Percentiles rank a stretch among this genome's conserved stretches.
phyloP scores from a whole-genome alignment of 2,113 vertebrate species.

The Bagarius yarrelli region DNA sequence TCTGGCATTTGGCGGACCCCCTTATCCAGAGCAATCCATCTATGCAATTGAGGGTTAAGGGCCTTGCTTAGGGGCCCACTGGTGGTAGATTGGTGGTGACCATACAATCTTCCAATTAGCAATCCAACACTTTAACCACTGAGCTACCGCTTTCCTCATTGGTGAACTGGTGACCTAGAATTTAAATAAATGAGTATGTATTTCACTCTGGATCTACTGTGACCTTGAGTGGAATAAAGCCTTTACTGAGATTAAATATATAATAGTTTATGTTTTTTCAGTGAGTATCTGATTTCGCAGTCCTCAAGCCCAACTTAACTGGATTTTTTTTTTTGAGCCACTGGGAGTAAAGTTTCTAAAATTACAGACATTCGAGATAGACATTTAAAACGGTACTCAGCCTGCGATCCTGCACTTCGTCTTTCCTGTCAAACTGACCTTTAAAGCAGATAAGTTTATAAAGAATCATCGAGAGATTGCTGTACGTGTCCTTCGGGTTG shows the following conservation, averaged over 20 bases:
- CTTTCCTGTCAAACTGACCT: background rate
- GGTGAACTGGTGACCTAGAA: background rate
- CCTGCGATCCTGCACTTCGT: background rate
- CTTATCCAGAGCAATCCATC: too few relatives aligned
- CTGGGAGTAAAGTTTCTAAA: conserved; percentile 12
- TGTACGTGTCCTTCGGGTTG: conserved; percentile 3
- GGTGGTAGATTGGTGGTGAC: too few relatives aligned
- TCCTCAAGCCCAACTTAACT: background rate
- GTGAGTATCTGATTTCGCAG: background rate
- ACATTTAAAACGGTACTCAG: background rate
- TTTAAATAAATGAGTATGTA: too few relatives aligned
- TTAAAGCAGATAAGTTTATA: background rate
- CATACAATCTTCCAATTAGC: too few relatives aligned
- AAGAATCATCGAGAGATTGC: background rate
- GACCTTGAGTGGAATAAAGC: background rate
- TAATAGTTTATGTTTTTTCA: background rate
- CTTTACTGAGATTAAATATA: background rate
- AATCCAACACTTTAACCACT: too few relatives aligned
- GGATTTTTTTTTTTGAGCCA: background rate
- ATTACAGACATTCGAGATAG: conserved; percentile 5
- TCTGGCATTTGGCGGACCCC: too few relatives aligned
- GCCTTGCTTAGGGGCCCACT: too few relatives aligned
- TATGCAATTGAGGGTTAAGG: too few relatives aligned
- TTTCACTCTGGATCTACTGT: background rate
- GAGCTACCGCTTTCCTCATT: too few relatives aligned